A percentile compares a stretch with the other conserved stretches of the same genome.
phyloP scores from a whole-genome alignment of 2,113 vertebrate species.

The Ceyx margarethae region DNA sequence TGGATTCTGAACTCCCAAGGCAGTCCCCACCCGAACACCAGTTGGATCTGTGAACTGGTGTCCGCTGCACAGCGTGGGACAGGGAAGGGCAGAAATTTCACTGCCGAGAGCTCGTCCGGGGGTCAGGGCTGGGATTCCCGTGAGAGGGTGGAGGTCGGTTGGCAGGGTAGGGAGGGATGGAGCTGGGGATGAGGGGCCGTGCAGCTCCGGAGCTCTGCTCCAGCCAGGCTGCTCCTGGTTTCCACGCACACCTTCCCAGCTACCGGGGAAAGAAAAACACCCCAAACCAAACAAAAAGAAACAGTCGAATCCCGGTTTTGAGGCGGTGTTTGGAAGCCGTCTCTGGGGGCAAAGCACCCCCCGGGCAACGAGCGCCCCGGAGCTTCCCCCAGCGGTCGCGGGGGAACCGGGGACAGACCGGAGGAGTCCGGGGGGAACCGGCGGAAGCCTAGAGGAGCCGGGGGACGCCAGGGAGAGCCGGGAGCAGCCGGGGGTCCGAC shows the following conservation, averaged over 20 bases:
- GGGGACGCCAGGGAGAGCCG: too few species aligned
- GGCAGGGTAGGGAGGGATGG: not conserved
- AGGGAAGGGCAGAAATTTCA: not conserved
- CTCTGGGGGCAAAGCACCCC: not conserved
- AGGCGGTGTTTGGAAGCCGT: not conserved
- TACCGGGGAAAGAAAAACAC: not conserved
- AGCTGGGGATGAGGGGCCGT: too few species aligned
- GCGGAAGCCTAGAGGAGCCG: not conserved
- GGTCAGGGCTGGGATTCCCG: not conserved
- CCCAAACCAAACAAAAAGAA: not conserved
- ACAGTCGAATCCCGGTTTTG: not conserved
- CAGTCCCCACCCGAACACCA: not conserved
- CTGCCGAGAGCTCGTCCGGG: not conserved
- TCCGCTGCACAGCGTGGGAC: fast-evolving
- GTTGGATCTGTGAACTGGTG: not conserved
- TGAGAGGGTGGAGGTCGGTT: not conserved
- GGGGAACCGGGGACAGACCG: too few species aligned
- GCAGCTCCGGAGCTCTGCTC: not conserved
- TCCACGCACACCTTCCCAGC: not conserved
- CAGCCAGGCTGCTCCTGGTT: too few species aligned
- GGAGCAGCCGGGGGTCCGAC: too few species aligned
- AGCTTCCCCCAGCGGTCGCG: too few species aligned
- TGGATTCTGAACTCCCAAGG: not conserved
- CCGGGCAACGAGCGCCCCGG: not conserved
- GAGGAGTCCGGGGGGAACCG: too few species aligned